Evolutionary conservation across 1,140 invertebrate species (phyloP).

Genomic region (Trichonephila clavata): DNA sequence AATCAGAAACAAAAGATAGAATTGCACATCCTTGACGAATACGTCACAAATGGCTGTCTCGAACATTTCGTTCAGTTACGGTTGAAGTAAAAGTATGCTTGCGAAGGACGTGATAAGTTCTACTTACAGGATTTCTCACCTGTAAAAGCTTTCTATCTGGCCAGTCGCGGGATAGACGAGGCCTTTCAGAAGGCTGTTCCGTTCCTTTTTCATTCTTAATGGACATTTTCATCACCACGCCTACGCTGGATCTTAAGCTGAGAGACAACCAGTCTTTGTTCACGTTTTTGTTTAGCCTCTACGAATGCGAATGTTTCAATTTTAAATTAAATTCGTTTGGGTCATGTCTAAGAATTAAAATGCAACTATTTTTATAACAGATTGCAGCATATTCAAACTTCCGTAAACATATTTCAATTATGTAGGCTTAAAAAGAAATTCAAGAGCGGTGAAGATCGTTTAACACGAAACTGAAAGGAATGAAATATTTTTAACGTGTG

Average conservation of each 20-base stretch:
- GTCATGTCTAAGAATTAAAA: too few relatives aligned
- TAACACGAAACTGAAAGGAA: too few relatives aligned
- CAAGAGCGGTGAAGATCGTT: too few relatives aligned
- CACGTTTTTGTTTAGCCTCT: too few relatives aligned
- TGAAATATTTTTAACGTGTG: too few relatives aligned
- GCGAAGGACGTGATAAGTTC: not conserved
- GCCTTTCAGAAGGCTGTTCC: not conserved
- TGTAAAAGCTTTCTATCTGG: not conserved
- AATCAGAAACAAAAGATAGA: not conserved
- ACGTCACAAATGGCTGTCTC: not conserved
- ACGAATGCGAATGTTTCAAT: too few relatives aligned
- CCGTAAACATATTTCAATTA: too few relatives aligned
- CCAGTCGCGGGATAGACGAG: not conserved
- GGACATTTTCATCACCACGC: not conserved
- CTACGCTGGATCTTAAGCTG: not conserved
- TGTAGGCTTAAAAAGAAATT: too few relatives aligned
- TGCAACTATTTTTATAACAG: too few relatives aligned
- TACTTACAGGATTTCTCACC: slow-evolving; percentile 14
- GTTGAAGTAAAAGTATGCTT: not conserved
- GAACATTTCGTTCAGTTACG: not conserved
- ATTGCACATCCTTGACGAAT: not conserved
- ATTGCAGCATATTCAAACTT: too few relatives aligned
- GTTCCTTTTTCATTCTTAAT: not conserved
- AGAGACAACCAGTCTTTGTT: not conserved
- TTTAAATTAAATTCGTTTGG: too few relatives aligned